These are phyloP conservation scores for Cotesia typhae DNA, from an alignment of 1,140 invertebrate species.

Conservation along the genomic window DNA sequence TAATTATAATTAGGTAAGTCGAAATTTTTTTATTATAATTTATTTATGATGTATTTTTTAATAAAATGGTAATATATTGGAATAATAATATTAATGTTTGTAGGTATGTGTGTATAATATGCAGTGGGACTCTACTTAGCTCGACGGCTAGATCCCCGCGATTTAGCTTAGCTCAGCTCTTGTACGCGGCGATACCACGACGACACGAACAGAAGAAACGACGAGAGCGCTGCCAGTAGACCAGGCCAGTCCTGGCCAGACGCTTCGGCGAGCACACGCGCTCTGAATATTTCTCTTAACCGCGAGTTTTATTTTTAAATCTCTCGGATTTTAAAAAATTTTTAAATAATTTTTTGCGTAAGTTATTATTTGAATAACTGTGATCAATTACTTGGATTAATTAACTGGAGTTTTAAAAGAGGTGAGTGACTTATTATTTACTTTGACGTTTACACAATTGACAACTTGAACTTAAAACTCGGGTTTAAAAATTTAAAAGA, in stretches of 20 bases:
- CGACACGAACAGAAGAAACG: conserved; percentile 19
- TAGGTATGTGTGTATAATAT: neutral
- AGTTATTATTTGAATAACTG: neutral
- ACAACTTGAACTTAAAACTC: no score
- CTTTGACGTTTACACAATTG: no score
- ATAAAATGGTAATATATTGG: no score
- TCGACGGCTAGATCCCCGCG: conserved; percentile 21
- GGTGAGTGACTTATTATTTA: no score
- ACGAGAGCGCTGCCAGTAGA: conserved; percentile 37
- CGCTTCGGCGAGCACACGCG: conserved; percentile 30
- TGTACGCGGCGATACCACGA: no score
- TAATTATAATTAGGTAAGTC: no score
- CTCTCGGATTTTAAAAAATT: neutral
- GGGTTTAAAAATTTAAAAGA: no score
- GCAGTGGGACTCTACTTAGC: no score
- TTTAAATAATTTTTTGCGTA: neutral
- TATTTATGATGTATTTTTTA: no score
- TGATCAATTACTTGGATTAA: conserved; percentile 14
- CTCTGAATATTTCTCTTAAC: neutral
- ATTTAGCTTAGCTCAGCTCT: conserved; percentile 19
- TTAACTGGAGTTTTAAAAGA: neutral
- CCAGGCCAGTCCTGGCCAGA: conserved; percentile 43
- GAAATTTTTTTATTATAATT: no score
- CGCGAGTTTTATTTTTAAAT: conserved; percentile 24
- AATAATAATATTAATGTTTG: no score